Evolutionary conservation across 2,797 vertebrate species (phyloP), one percentile per base, ranked within the genome.

Genomic region (Graptemys geographica): DNA sequence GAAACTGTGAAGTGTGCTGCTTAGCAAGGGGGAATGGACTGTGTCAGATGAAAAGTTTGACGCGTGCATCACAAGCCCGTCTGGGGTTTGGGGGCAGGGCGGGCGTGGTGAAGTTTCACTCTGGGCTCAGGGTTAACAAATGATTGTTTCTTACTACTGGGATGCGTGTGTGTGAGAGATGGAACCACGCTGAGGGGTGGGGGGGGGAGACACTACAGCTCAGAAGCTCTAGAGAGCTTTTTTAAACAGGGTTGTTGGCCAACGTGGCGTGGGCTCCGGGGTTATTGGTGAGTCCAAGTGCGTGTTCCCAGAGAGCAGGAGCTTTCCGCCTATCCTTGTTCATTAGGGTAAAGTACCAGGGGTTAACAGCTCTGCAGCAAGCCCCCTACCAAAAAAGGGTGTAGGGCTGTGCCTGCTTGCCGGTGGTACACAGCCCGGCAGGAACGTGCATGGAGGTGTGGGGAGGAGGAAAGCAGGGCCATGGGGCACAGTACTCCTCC

Each of bases 1-100:
- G 0, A 94, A 96, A 96, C 91, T 69, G 33, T 69, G 33, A 93
- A 93, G 85, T 74, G 79, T 91, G 81, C 55, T 85, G 33, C 11
- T 25, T 37, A 44, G 51, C 37, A 44, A 53, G 74, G 41, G 81
- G 52, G n/a, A 41, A 62, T 18, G 41, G 78, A 80, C 33, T n/a
- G 53, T 74, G 0, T 0, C 49, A 57, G 84, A 78, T 72, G 5
- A 84, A 74, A 93, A 44, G 52, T 41, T 59, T 81, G 59, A 27
- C 31, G 0, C 0, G 1, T 2, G 27, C 2, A 2, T 69, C 76
- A 52, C 62, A 78, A 82, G 72, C 84, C 49, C 5, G 15, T 13
- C 27, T 44, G 88, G 47, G 11, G 11, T 52, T 74, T n/a, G 3
- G 31, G 23, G 2, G 25, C 21, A 2, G 15, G 0, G 3, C 25